These are phyloP conservation scores for Tetropium fuscum DNA, from an alignment of 2,888 invertebrate species.

Conservation along the genomic window DNA sequence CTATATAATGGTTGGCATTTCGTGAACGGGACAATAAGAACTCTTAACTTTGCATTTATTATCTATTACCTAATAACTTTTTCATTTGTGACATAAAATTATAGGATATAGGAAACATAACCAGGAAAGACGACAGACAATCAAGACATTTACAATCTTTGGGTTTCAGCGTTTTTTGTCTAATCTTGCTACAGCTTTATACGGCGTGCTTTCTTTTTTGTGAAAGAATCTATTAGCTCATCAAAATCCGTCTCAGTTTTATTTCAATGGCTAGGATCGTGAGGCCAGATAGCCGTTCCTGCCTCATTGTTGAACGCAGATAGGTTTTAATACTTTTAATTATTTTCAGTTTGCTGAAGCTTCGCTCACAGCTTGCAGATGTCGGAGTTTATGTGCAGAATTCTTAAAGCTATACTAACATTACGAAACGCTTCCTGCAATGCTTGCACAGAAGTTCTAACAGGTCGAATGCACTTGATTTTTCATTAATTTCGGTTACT, in stretches of 20 bases:
- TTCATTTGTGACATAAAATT: too few relatives aligned
- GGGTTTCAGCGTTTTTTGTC: neutral
- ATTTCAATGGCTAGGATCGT: conserved; percentile 21
- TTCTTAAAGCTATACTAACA: conserved; percentile 22
- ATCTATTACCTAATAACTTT: neutral
- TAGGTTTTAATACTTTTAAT: conserved; percentile 5
- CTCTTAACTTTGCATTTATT: neutral
- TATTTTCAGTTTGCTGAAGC: conserved; percentile 22
- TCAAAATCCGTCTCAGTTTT: conserved; percentile 16
- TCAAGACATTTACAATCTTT: too few relatives aligned
- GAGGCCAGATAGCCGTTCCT: conserved; percentile 15
- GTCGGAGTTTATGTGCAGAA: conserved; percentile 15
- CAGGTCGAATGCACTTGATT: neutral
- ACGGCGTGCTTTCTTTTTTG: too few relatives aligned
- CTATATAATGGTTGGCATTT: neutral
- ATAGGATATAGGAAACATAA: neutral
- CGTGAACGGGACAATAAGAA: neutral
- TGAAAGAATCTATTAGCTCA: conserved; percentile 22
- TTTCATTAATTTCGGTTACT: conserved; percentile 7
- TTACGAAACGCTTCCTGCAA: conserved; percentile 21
- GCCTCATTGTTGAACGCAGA: conserved; percentile 18
- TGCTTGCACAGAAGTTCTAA: conserved; percentile 15
- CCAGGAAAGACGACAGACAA: neutral
- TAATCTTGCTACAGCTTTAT: neutral
- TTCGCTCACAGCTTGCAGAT: conserved; percentile 19